These are phyloP conservation scores for Papilio glaucus DNA, from an alignment of 1,140 invertebrate genomes.

Conservation along the genomic window DNA sequence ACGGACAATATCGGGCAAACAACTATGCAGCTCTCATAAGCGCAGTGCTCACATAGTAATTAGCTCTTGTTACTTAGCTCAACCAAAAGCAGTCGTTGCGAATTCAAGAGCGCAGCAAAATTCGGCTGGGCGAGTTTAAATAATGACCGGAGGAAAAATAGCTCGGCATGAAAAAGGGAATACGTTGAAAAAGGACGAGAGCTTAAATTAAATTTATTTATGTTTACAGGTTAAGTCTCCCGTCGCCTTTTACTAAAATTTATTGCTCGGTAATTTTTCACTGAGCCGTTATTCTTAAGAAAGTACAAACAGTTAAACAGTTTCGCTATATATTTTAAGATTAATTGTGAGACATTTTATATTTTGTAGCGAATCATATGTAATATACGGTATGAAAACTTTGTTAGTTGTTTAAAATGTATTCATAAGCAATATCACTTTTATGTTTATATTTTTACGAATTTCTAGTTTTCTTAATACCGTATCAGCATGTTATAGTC, in stretches of 20 bases:
- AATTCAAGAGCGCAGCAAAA: slow-evolving; percentile 44
- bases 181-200: slow-evolving; percentile 2
- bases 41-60: slow-evolving; percentile 3
- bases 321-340: slow-evolving; percentile 18
- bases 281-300: slow-evolving; percentile 10
- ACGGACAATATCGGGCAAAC: slow-evolving; percentile 37
- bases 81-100: slow-evolving; percentile 5
- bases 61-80: slow-evolving; percentile 17
- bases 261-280: slow-evolving; percentile 13
- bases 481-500: not conserved
- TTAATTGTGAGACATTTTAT: not conserved
- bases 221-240: slow-evolving; percentile 27
- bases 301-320: slow-evolving; percentile 9
- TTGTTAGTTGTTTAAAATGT: not conserved
- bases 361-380: not conserved
- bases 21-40: slow-evolving; percentile 51
- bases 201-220: slow-evolving; percentile 23
- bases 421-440: not conserved
- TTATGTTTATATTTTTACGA: not conserved
- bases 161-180: no score
- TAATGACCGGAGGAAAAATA: slow-evolving; percentile 48
- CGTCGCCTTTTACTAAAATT: slow-evolving; percentile 18
- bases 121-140: slow-evolving; percentile 58
- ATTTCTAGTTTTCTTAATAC: not conserved
- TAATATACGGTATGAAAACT: not conserved